Evolutionary conservation across 2,113 vertebrate genomes (phyloP), one percentile per base, ranked within the genome.

Genomic region (Paradisaea rubra): DNA sequence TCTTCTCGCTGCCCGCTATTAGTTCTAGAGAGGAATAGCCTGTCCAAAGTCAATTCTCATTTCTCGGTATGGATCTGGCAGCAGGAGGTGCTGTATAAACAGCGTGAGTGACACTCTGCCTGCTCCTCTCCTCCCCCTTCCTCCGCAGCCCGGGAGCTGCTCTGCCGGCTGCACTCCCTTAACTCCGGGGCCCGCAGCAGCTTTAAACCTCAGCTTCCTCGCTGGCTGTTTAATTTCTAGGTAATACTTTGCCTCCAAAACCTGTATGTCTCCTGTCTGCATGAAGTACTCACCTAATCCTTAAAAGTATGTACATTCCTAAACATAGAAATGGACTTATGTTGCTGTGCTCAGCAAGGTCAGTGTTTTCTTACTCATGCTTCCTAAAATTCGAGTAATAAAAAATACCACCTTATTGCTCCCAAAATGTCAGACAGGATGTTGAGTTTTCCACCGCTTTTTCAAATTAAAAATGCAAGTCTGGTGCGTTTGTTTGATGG

Each of bases 61-160:
- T 96, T 95, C 73, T 90, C 87, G 87, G 54, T 87, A 88, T 69
- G 77, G 88, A 77, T 71, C 42, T 84, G 95, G 76, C 98, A 97
- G 98, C 97, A 98, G 97, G 98, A 98, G 97, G 97, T 97, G 97
- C 97, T 98, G 95, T 96, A 95, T 90, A 97, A 97, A 97, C 97
- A 97, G 92, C 27, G 57, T 92, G 94, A 92, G 50, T 83, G 89
- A 78, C 86, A 78, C 77, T 45, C 11, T 3, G 35, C 52, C 60
- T 42, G 57, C 53, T 37, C 56, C 52, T 86, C 84, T 91, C 88
- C 86, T 88, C 94, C 91, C 88, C 74, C 83, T 95, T 19, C 73
- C 87, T 33, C 4, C 76, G 31, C 7, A 93, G 89, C 69, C 80
- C 44, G 92, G 66, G 30, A 79, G 93, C 69, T 54, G 31, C 72